Evolutionary conservation across 1,140 invertebrate genomes (phyloP).

Genomic region (Cherax destructor): DNA sequence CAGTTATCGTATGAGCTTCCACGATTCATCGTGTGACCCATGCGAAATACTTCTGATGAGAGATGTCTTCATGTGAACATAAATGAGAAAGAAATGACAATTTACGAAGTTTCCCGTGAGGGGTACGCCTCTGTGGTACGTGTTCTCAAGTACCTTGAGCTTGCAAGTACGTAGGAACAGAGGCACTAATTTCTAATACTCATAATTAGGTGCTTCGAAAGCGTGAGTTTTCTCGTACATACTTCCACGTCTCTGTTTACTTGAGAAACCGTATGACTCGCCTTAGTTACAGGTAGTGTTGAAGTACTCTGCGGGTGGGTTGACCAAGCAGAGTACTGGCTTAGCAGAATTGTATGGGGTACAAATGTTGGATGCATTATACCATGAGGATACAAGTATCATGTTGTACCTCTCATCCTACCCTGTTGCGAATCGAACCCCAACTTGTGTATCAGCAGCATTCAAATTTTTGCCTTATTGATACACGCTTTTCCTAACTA

Average conservation of each 20-base stretch:
- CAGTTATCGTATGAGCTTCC: neutral
- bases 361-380: conserved; percentile 67
- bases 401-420: conserved; percentile 53
- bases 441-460: neutral
- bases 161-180: conserved; percentile 14
- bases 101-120: conserved; percentile 13
- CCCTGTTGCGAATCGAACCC: conserved; percentile 22
- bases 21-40: neutral
- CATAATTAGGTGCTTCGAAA: neutral
- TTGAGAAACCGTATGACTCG: conserved; percentile 54
- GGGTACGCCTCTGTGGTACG: conserved; percentile 30
- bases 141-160: conserved; percentile 40
- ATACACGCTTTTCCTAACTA: neutral
- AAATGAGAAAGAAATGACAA: neutral
- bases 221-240: neutral
- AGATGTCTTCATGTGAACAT: conserved; percentile 21
- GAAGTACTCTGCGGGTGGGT: conserved; percentile 58
- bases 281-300: conserved; percentile 60
- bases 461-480: neutral
- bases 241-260: conserved; percentile 14
- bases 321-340: conserved; percentile 57
- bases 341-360: conserved; percentile 55
- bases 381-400: conserved; percentile 66
- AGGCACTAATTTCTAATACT: too few species aligned
- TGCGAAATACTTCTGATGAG: neutral